phyloP scores from a whole-genome alignment of 2,797 vertebrate genomes.

The Brachyrhaphis roseni region DNA sequence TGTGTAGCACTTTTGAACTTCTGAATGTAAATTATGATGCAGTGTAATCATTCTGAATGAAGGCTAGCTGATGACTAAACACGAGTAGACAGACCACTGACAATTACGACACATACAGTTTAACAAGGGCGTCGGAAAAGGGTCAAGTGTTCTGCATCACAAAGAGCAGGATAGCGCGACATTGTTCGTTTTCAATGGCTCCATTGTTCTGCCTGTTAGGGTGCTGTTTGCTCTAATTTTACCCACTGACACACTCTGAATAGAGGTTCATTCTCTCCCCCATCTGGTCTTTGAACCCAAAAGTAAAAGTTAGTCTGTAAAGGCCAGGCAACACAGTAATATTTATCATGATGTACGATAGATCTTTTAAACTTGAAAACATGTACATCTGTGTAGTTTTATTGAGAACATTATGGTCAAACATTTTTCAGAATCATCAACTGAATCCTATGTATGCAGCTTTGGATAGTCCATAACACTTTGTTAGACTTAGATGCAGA shows the following conservation, averaged over 20 bases:
- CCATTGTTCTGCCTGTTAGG: constrained; percentile 33
- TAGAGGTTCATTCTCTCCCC: constrained; percentile 20
- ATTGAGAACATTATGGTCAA: neutral
- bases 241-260: constrained; percentile 33
- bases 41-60: constrained; percentile 2
- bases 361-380: neutral
- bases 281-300: constrained; percentile 20
- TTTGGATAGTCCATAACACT: neutral
- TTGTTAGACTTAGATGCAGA: neutral
- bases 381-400: neutral
- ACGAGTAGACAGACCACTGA: constrained; percentile 6
- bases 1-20: neutral
- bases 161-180: constrained; percentile 16
- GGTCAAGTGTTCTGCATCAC: constrained; percentile 12
- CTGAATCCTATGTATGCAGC: neutral
- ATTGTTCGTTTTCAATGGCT: constrained; percentile 23
- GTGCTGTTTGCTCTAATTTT: constrained; percentile 9
- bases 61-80: constrained; percentile 15
- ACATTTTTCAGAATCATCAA: neutral
- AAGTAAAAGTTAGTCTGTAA: constrained; percentile 30
- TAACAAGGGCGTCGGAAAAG: constrained; percentile 2
- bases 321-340: constrained; percentile 1
- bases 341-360: constrained; percentile 9
- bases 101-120: constrained; percentile 9
- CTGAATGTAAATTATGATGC: constrained; percentile 2